Percentiles rank a stretch among this genome's conserved stretches.
phyloP scores from a whole-genome alignment of 2,888 invertebrate genomes.

The Lissocephala sabroskyi region DNA sequence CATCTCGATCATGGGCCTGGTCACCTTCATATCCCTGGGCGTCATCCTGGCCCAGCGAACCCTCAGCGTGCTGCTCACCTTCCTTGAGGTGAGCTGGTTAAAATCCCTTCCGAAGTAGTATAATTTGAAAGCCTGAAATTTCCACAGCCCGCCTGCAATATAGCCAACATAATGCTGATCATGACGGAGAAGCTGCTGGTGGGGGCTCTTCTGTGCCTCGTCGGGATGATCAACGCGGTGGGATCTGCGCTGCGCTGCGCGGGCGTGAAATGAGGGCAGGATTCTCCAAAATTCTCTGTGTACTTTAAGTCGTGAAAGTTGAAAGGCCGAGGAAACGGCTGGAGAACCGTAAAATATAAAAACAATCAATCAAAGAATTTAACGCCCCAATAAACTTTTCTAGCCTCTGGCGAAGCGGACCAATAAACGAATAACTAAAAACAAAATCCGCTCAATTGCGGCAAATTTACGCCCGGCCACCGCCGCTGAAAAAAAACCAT shows the following conservation, averaged over 20 bases:
- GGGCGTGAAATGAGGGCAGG: too few species aligned
- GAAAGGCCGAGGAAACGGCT: too few species aligned
- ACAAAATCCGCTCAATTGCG: conserved; percentile 47
- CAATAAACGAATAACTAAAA: conserved; percentile 9
- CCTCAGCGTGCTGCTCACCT: conserved; percentile 22
- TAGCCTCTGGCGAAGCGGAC: conserved; percentile 47
- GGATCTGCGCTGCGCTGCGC: conserved; percentile 30
- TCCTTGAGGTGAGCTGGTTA: conserved; percentile 30
- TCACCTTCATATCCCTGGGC: conserved; percentile 33
- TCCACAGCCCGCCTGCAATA: conserved; percentile 38
- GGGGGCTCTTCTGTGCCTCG: conserved; percentile 18
- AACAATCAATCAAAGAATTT: conserved; percentile 64
- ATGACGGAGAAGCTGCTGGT: conserved; percentile 36
- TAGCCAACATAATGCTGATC: conserved; percentile 23
- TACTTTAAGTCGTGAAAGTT: too few species aligned
- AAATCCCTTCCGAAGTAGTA: too few species aligned
- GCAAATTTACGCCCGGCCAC: conserved; percentile 42
- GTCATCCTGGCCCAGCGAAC: conserved; percentile 31
- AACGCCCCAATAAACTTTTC: conserved; percentile 51
- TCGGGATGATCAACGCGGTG: conserved; percentile 33
- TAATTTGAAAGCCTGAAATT: too few species aligned
- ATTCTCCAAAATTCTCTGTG: too few species aligned
- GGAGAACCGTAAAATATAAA: conserved; percentile 40
- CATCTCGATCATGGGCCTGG: conserved; percentile 35
- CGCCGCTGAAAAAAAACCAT: neutral